Conservation (phyloP, 2,888 invertebrate species). For the Nomada ruficornis region DNA sequence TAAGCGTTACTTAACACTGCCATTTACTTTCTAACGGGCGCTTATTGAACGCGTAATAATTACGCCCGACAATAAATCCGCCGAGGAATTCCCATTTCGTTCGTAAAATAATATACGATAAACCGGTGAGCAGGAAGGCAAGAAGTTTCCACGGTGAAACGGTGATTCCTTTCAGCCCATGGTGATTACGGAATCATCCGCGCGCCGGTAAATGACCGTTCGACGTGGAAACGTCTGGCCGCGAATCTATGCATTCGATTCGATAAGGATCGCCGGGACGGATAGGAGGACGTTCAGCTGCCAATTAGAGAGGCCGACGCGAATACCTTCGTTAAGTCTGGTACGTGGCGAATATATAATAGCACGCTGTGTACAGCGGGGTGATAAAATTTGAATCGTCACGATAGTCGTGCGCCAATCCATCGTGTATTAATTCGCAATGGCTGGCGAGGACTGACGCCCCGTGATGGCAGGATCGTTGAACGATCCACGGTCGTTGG, state of each 20-base stretch:
- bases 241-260: conserved; percentile 10
- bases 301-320: conserved; percentile 36
- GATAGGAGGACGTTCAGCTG: conserved; percentile 17
- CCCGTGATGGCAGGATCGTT: conserved; percentile 7
- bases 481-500: conserved; percentile 14
- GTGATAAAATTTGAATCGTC: conserved; percentile 48
- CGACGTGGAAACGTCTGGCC: too few species aligned
- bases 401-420: not conserved
- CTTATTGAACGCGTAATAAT: conserved; percentile 6
- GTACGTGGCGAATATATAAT: not conserved
- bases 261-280: conserved; percentile 19
- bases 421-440: conserved; percentile 46
- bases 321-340: conserved; percentile 9
- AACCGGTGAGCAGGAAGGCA: too few species aligned
- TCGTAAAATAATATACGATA: not conserved
- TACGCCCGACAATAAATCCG: not conserved
- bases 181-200: not conserved
- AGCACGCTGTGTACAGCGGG: not conserved
- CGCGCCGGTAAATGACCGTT: not conserved
- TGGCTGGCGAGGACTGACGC: not conserved
- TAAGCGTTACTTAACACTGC: conserved; percentile 2
- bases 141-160: too few species aligned
- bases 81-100: not conserved
- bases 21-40: not conserved
- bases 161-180: too few species aligned